Base-by-base conservation (phyloP, 2,888 invertebrate species). In the Anthophora plumipes region DNA sequence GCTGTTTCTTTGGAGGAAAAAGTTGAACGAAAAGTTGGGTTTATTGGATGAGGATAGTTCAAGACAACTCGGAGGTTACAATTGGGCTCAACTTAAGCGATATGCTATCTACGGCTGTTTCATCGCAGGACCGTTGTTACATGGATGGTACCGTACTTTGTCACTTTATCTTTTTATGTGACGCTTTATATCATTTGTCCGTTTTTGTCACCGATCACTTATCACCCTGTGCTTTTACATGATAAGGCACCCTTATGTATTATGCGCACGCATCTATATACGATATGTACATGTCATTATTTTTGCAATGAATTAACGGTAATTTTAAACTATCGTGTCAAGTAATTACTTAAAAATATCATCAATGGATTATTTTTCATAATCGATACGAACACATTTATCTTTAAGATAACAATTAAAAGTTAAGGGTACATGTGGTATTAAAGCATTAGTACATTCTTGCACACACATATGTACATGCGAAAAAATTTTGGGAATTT, bases 31-130 rank as follows among this genome's bases (percentile, higher is more conserved):
- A 31, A 72, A 55, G 20, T 82, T 85, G 31, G 87, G 83, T 46
- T 81, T 89, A 64, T 20, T 73, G 31, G 84, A 89, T 64, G 50
- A 83, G 12, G 83, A 88, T 37, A 20, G 37, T 37, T 67, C 57
- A n/a, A 63, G 39, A 37, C 61, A 57, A 48, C 59, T 69, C 22
- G 37, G 22, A 52, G 76, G 84, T 79, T 92, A 91, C 70, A 89
- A 92, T 81, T 90, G 89, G 91, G 78, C 89, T 17, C 91, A 91
- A 64, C 85, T 92, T 43, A 89, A 90, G 79, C 87, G 92, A 91
- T 92, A 90, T 75, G 89, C 91, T 6, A 87, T 90, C 59, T 91
- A 90, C 71, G 92, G 92, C 20, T 92, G 91, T 67, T 84, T 90
- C 66, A 80, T 92, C 63, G 90, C 91, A 20, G 92, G 92, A 67